Evolutionary conservation across 2,797 vertebrate genomes (phyloP), one percentile per base, ranked within the genome.

Genomic region (Spatula clypeata): DNA sequence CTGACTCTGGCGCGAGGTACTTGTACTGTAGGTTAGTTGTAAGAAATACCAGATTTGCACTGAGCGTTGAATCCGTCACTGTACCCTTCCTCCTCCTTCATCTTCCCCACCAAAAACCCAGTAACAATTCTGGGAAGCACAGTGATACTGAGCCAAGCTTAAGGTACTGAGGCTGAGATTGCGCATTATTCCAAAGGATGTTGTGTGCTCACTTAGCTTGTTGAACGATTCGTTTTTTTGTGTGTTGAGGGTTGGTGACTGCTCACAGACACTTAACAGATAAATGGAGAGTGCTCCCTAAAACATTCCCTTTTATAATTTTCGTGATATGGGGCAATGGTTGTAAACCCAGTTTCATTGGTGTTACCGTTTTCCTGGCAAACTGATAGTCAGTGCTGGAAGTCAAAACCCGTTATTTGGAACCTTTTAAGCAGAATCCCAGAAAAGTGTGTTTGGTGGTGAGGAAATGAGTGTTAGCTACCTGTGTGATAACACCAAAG

Each of bases 241-340:
- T 32, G 0, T 20, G 6, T 23, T 66, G 45, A 2, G 66, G 19
- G 2, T 6, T 4, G 0, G 0, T 44, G 13, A 44, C n/a, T 54
- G 61, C 85, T 40, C 3, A 0, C 27, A 32, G 24, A 45, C 61
- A 18, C 38, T 29, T 77, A 64, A 21, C 5, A n/a, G 26, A 3
- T 58, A 45, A 21, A 55, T 11, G 8, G 27, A 14, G 32, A 10
- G 26, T 8, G 40, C 18, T 65, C 11, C 12, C 24, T 8, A 6
- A 44, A 86, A 31, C 9, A 2, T 42, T 24, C 6, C 40, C 6
- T 47, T 42, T n/a, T 58, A 8, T 5, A 18, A 10, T 79, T 87
- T 74, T 57, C 23, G 23, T 49, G 29, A 71, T 55, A 20, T 23
- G 18, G 8, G 49, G 6, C 0, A 1, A 11, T 32, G 26, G 29